A percentile compares a stretch with the other conserved stretches of the same genome.
Evolutionary conservation across 2,113 vertebrate genomes (phyloP).

Genomic region (Pterocles burchelli): DNA sequence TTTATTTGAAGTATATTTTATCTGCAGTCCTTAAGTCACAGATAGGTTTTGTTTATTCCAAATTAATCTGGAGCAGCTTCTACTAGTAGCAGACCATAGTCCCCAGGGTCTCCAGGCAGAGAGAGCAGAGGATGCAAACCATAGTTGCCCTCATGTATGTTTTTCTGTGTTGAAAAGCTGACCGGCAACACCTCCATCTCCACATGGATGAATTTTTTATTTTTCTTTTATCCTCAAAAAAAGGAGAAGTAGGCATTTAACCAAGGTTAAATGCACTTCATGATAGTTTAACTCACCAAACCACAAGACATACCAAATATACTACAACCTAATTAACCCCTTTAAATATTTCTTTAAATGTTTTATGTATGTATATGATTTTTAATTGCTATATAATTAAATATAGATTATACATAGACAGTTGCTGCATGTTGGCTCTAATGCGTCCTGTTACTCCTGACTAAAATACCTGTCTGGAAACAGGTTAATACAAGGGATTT

Average conservation of each 20-base stretch:
- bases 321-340: background rate
- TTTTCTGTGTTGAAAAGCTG: background rate
- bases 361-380: background rate
- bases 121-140: background rate
- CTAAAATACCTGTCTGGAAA: background rate
- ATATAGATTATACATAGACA: background rate
- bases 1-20: background rate
- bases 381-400: background rate
- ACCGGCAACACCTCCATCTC: background rate
- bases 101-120: no score
- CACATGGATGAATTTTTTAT: background rate
- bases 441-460: background rate
- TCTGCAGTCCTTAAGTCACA: background rate
- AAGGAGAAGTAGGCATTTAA: background rate
- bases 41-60: background rate
- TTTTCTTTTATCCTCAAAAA: background rate
- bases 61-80: background rate
- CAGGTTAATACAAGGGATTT: background rate
- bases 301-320: background rate
- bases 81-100: background rate
- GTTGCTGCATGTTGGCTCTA: background rate
- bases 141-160: background rate
- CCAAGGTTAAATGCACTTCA: background rate
- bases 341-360: background rate
- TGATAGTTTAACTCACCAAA: background rate